A percentile compares a stretch with the other conserved stretches of the same genome.
These are phyloP conservation scores for Macaria notata DNA, from an alignment of 2,888 invertebrate species.

Conservation along the genomic window DNA sequence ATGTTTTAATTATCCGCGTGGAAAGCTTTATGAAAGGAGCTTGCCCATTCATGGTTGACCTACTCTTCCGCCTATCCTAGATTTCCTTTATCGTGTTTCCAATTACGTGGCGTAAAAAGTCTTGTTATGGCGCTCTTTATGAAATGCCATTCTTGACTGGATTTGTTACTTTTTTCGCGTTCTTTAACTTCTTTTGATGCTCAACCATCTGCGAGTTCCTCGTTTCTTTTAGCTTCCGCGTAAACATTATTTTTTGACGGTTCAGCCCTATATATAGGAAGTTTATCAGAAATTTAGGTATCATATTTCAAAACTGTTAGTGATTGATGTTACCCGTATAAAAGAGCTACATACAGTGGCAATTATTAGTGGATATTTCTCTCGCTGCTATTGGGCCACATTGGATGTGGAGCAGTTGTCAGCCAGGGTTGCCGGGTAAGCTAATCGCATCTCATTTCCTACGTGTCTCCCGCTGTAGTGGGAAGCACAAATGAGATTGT, in stretches of 20 bases:
- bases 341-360: no score
- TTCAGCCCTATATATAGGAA: no score
- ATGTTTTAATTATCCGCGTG: conserved; percentile 31
- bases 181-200: conserved; percentile 9
- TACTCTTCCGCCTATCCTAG: conserved; percentile 21
- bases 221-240: conserved; percentile 1
- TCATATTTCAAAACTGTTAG: no score
- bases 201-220: conserved; percentile 6
- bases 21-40: conserved; percentile 24
- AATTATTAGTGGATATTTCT: no score
- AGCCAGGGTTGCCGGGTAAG: conserved; percentile 46
- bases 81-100: conserved; percentile 24
- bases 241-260: not conserved
- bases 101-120: conserved; percentile 23
- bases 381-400: conserved; percentile 8
- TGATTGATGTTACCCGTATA: no score
- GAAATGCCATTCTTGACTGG: conserved; percentile 15
- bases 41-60: conserved; percentile 26
- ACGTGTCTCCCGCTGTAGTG: conserved; percentile 63
- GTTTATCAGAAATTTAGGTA: no score
- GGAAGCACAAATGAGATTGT: conserved; percentile 70
- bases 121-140: conserved; percentile 14
- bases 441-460: conserved; percentile 74
- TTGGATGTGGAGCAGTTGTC: conserved; percentile 1
- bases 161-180: conserved; percentile 11